Base-by-base conservation (phyloP, 2,888 invertebrate genomes). In the Lacanobia oleracea region DNA sequence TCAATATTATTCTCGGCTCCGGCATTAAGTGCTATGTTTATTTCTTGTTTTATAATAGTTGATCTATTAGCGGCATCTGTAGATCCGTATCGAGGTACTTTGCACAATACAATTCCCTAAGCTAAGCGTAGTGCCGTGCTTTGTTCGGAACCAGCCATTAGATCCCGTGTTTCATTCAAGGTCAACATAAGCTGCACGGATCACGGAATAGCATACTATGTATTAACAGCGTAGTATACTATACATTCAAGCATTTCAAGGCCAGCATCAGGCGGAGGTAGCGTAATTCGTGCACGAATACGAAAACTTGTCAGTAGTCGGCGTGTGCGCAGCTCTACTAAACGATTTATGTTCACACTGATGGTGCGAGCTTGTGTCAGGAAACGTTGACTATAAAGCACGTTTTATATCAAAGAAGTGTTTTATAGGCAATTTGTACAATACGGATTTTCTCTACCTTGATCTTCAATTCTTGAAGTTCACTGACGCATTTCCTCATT, bases 181-280 rank as follows among this genome's bases (percentile, higher is more conserved):
- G 85, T 71, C 69, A 56, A 33, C 59, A 23, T 72, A 73, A 77
- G 71, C 63, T 65, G 59, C 72, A 77, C 82, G 70, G 60, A 66
- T 59, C 72, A 77, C 79, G 70, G 60, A 66, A 79, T 75, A 61
- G 37, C 21, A 40, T 40, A 43, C 63, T 23, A 50, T 54, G 40
- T 59, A 59, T 14, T 40, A 59, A 40, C 21, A 57, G 74, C 64
- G 27, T 64, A 64, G 18, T 77, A 50, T 45, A 45, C 61, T 74
- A 67, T 70, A 80, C 68, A 74, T 79, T 73, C 71, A 73, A 57
- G 61, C 54, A 63, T 79, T 79, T 78, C 84, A 85, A 85, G 85
- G 86, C 72, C 64, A 60, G n/a, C 27, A 50, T 51, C 45, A 51
- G 43, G 54, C 70, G 43, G 60, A 66, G 68, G 72, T 83, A 84